Conservation (phyloP, 2,797 vertebrate species). For the Silurus aristotelis region DNA sequence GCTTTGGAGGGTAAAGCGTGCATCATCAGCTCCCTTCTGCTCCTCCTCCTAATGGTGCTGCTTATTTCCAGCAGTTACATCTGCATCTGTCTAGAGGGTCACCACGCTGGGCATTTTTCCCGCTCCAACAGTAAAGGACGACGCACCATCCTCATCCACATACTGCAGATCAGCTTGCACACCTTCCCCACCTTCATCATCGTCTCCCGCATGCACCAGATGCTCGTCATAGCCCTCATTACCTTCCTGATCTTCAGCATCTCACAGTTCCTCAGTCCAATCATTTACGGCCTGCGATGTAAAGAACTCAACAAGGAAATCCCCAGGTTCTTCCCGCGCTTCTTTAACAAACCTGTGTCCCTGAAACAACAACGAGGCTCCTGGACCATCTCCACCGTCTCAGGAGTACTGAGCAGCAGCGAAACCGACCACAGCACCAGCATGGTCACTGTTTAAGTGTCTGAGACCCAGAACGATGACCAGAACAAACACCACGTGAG, state of each 20-base stretch:
- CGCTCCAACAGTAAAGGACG: conserved; percentile 64
- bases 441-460: not conserved
- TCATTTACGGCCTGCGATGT: conserved; percentile 69
- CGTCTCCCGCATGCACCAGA: conserved; percentile 58
- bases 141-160: conserved; percentile 66
- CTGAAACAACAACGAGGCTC: not conserved
- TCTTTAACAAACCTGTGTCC: not conserved
- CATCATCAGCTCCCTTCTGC: conserved; percentile 57
- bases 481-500: not conserved
- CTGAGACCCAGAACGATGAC: not conserved
- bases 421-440: not conserved
- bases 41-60: conserved; percentile 57
- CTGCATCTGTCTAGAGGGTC: conserved; percentile 66
- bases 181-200: conserved; percentile 64
- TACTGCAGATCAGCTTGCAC: conserved; percentile 65
- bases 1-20: conserved; percentile 53
- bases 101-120: conserved; percentile 66
- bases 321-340: conserved; percentile 13
- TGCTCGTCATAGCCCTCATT: conserved; percentile 54
- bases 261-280: conserved; percentile 66
- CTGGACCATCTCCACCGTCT: conserved; percentile 9
- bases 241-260: conserved; percentile 67
- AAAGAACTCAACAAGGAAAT: conserved; percentile 54
- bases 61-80: conserved; percentile 61
- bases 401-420: not conserved